Evolutionary conservation across 1,140 invertebrate species (phyloP).

Genomic region (Eubasilissa regina): DNA sequence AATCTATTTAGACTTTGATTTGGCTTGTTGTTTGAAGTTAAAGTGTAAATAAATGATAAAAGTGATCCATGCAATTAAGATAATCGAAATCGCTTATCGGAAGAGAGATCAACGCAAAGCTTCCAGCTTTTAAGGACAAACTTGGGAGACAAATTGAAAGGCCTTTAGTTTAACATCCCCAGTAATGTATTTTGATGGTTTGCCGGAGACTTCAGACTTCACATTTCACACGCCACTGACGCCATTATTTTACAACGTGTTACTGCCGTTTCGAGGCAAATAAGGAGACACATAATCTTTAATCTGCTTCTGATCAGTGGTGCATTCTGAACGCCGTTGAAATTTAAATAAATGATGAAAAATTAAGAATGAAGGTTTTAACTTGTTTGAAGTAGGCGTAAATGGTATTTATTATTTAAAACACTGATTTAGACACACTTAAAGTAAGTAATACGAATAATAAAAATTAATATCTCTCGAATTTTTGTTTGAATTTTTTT

Average conservation of each 20-base stretch:
- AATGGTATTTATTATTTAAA: no score
- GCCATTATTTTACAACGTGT: background rate
- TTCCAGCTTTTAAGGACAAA: conserved; percentile 10
- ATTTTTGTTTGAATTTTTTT: no score
- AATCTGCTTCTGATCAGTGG: background rate
- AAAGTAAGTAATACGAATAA: no score
- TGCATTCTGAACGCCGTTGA: background rate
- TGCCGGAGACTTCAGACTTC: background rate
- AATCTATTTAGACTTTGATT: no score
- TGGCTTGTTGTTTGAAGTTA: no score
- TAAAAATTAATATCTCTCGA: no score
- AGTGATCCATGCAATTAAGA: background rate
- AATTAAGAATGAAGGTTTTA: no score
- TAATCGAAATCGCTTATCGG: background rate
- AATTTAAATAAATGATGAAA: no score
- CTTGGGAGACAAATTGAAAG: background rate
- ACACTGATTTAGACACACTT: no score
- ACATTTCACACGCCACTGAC: background rate
- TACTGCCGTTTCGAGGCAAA: background rate
- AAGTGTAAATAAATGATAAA: background rate
- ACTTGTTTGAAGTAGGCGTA: no score
- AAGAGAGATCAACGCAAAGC: background rate
- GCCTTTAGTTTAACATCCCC: background rate
- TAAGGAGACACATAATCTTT: background rate
- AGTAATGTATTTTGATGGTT: background rate